Base-by-base conservation (phyloP, 2,888 invertebrate species). In the Pogonocherus hispidulus region DNA sequence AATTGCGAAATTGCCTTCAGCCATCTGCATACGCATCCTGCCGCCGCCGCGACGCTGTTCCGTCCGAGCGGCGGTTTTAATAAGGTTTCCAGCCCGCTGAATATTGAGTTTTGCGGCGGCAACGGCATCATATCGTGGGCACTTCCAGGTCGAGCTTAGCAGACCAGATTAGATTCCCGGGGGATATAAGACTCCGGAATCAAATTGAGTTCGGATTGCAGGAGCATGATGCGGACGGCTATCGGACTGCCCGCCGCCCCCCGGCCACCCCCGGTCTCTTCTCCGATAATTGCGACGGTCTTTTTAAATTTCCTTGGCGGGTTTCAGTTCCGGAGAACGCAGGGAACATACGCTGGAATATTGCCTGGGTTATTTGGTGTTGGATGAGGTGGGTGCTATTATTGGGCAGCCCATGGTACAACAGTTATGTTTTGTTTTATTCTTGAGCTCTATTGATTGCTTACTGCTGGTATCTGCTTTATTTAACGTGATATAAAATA, bases 11-110 rank as follows among this genome's bases (percentile, higher is more conserved):
- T 64, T 76, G 68, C 73, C 76, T 77, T 75, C 73, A 68, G 75
- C 78, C 79, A 82, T 82, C 81, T 82, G 79, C 82, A 82, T 82
- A 81, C 77, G 79, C 79, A n/a, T 2, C 3, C 41, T 11, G 82
- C 80, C 79, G 80, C 79, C 78, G 82, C 80, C 77, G 77, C 41
- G 41, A n/a, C 41, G 60, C 62, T 68, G 84, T 83, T 83, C 81
- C 84, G 81, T 84, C 83, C 82, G 83, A 84, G 82, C 82, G 84
- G 83, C 82, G 82, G 79, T 82, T 84, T 86, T 86, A 86, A 86
- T 86, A 86, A 86, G 85, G 83, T 86, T 86, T 86, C 85, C 86
- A 81, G 84, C 80, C 82, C 84, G 86, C 83, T 85, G 85, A 84
- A 84, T 85, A 86, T 86, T 84, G 86, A 85, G 85, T 84, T 86